phyloP scores from a whole-genome alignment of 2,797 vertebrate genomes.

The Kryptolebias ocellatus region DNA sequence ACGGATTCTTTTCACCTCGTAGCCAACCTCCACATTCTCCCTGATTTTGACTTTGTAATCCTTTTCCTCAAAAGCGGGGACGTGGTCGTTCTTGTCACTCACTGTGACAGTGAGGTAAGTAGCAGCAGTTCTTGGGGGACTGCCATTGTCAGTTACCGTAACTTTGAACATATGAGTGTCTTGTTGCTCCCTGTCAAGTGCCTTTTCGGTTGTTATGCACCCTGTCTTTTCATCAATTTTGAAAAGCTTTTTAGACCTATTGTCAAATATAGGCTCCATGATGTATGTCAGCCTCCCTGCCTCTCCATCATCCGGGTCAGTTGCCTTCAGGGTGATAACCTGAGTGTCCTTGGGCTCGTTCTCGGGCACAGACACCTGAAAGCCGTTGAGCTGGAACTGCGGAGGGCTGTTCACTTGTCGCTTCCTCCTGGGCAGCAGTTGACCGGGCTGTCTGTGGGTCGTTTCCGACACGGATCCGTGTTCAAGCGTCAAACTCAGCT shows the following conservation, averaged over 20 bases:
- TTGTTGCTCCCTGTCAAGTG: slow-evolving; percentile 93
- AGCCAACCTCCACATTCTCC: slow-evolving; percentile 95
- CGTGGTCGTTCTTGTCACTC: slow-evolving; percentile 95
- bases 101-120: slow-evolving; percentile 92
- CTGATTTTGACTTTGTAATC: slow-evolving; percentile 90
- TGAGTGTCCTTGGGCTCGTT: slow-evolving; percentile 89
- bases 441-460: slow-evolving; percentile 13
- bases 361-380: slow-evolving; percentile 94
- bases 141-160: slow-evolving; percentile 86
- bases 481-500: slow-evolving; percentile 60
- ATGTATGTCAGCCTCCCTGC: slow-evolving; percentile 89
- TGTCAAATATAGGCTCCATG: slow-evolving; percentile 93
- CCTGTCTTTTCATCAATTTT: slow-evolving; percentile 87
- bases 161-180: slow-evolving; percentile 95
- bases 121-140: slow-evolving; percentile 83
- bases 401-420: slow-evolving; percentile 84
- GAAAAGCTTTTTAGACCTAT: slow-evolving; percentile 91
- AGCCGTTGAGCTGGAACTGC: slow-evolving; percentile 92
- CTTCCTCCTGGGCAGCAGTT: slow-evolving; percentile 63
- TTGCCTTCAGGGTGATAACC: slow-evolving; percentile 91
- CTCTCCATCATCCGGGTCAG: slow-evolving; percentile 92
- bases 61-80: slow-evolving; percentile 91
- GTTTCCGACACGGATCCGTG: slow-evolving; percentile 19
- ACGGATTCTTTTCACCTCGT: slow-evolving; percentile 93
- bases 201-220: slow-evolving; percentile 84